A percentile compares a stretch with the other conserved stretches of the same genome.
Evolutionary conservation across 2,113 vertebrate species (phyloP).

Genomic region (Otolemur garnettii): DNA sequence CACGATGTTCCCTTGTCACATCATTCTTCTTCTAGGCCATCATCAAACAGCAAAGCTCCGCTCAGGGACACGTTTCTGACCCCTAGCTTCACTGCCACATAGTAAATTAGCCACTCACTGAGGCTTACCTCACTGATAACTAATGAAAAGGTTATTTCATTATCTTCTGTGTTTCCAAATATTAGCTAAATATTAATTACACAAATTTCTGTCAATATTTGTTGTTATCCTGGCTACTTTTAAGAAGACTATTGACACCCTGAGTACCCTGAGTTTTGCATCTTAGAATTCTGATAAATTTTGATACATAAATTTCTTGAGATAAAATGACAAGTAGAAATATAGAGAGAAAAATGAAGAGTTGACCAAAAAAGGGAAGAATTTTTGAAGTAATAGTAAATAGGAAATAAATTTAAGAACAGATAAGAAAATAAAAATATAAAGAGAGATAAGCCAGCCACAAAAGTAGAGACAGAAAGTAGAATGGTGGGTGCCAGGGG

Average conservation of each 20-base stretch:
- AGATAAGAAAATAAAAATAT: no score
- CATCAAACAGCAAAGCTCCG: not conserved
- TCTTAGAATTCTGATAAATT: constrained; percentile 15
- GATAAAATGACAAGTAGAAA: no score
- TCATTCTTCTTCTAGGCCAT: not conserved
- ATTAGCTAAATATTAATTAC: not conserved
- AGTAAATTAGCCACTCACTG: not conserved
- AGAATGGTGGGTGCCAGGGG: not conserved
- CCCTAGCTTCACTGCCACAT: not conserved
- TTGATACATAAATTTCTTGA: no score
- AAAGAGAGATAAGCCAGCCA: constrained; percentile 3
- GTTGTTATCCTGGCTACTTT: not conserved
- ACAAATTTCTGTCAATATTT: not conserved
- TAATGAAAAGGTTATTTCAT: not conserved
- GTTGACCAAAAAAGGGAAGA: no score
- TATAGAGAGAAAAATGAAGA: no score
- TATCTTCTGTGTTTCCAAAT: not conserved
- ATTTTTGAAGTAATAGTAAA: no score
- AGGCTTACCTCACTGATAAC: not conserved
- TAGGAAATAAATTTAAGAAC: no score
- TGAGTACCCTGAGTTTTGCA: not conserved
- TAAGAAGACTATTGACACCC: not conserved
- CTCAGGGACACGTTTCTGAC: not conserved
- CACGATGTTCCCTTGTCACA: no score
- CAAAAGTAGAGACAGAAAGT: not conserved